Conservation (phyloP, 2,113 vertebrate species). For the Rhabdornis inornatus region DNA sequence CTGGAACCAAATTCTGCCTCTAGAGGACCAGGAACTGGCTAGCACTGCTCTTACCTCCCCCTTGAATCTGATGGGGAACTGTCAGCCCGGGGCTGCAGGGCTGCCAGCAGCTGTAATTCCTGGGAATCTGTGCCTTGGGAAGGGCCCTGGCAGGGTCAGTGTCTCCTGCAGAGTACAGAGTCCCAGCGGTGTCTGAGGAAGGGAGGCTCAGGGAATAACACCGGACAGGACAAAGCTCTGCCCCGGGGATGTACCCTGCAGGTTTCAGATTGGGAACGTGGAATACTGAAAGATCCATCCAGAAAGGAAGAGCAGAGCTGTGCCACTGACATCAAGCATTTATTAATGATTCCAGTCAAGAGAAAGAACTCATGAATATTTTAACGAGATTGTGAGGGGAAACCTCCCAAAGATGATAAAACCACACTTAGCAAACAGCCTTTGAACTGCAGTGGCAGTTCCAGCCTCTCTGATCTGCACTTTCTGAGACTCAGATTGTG, state of each 20-base stretch:
- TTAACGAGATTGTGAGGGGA: neutral
- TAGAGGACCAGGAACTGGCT: neutral
- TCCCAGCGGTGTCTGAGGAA: neutral
- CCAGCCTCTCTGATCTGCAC: neutral
- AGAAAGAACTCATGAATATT: neutral
- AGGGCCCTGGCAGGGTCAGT: neutral
- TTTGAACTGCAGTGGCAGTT: neutral
- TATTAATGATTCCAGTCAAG: neutral
- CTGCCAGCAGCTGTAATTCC: neutral
- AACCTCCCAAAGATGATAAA: neutral
- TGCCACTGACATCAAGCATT: neutral
- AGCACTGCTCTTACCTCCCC: neutral
- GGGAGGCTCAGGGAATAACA: neutral
- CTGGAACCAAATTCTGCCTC: neutral
- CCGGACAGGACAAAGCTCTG: neutral
- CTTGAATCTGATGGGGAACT: neutral
- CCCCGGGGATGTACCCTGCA: neutral
- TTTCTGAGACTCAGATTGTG: neutral
- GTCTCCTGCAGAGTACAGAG: neutral
- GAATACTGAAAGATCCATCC: neutral
- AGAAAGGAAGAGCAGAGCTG: neutral
- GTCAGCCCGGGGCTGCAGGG: neutral
- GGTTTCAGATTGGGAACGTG: neutral
- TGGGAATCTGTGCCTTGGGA: neutral
- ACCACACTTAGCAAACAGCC: neutral